A percentile compares a stretch with the other conserved stretches of the same genome.
These are phyloP conservation scores for Microcaecilia unicolor DNA, from an alignment of 2,797 vertebrate species.

Conservation along the genomic window DNA sequence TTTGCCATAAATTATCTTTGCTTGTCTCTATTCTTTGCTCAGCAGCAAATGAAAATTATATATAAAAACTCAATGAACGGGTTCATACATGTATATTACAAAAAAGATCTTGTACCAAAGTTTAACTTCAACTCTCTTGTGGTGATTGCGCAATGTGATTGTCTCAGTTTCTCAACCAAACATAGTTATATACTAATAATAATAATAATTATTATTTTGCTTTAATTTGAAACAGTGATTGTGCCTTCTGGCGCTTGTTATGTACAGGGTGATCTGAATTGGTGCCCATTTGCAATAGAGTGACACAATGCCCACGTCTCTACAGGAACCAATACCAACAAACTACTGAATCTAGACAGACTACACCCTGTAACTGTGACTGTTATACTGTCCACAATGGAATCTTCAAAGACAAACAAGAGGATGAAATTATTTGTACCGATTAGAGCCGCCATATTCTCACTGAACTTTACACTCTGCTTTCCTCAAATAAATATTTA, in stretches of 20 bases:
- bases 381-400: constrained; percentile 95
- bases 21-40: constrained; percentile 97
- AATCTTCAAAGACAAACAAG: constrained; percentile 87
- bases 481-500: constrained; percentile 70
- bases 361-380: constrained; percentile 96
- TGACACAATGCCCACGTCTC: constrained; percentile 82
- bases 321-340: constrained; percentile 97
- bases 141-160: constrained; percentile 98
- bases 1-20: constrained; percentile 99
- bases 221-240: constrained; percentile 74
- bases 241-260: constrained; percentile 67
- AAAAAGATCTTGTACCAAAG: constrained; percentile 85
- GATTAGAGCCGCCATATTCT: constrained; percentile 82
- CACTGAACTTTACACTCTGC: constrained; percentile 73
- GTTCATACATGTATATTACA: constrained; percentile 97
- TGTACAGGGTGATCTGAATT: constrained; percentile 92
- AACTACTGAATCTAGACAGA: constrained; percentile 97
- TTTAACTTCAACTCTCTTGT: constrained; percentile 75
- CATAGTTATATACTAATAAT: constrained; percentile 77
- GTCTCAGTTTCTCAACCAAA: constrained; percentile 95
- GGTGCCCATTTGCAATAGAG: constrained; percentile 93
- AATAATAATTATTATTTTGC: too few species aligned
- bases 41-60: constrained; percentile 94
- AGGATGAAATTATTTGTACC: constrained; percentile 84
- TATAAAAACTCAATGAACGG: constrained; percentile 98